phyloP scores from a whole-genome alignment of 2,888 invertebrate genomes.

The Colostygia pectinataria region DNA sequence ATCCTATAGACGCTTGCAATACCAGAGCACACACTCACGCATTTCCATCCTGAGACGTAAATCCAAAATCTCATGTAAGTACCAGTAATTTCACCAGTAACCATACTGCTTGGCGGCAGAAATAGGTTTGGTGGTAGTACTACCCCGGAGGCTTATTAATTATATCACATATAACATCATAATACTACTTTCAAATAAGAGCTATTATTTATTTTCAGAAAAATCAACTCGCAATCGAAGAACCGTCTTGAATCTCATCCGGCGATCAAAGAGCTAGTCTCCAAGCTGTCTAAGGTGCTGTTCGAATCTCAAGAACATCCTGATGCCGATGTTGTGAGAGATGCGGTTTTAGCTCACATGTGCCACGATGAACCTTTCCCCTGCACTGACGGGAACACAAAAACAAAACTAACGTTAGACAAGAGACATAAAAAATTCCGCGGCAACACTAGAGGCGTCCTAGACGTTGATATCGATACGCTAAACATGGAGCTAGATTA shows the following conservation, averaged over 20 bases:
- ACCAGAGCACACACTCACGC: too few species aligned
- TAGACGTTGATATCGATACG: slow-evolving; percentile 69
- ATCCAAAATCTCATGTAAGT: too few species aligned
- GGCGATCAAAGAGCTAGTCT: slow-evolving; percentile 87
- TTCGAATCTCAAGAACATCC: slow-evolving; percentile 86
- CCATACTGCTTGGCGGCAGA: too few species aligned
- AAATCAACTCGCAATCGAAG: slow-evolving; percentile 83
- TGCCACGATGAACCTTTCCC: slow-evolving; percentile 93
- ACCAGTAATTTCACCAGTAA: too few species aligned
- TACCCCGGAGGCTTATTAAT: too few species aligned
- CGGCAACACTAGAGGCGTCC: slow-evolving; percentile 48
- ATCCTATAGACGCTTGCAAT: too few species aligned
- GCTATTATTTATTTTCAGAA: too few species aligned
- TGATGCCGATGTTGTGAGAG: slow-evolving; percentile 89
- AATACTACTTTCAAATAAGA: too few species aligned
- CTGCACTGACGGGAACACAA: slow-evolving; percentile 78
- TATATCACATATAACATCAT: background rate
- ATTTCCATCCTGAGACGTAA: too few species aligned
- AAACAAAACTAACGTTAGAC: slow-evolving; percentile 41
- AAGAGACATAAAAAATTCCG: slow-evolving; percentile 47
- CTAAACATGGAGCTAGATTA: slow-evolving; percentile 74
- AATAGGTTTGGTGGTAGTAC: too few species aligned
- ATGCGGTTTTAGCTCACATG: slow-evolving; percentile 91
- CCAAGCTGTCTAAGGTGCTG: slow-evolving; percentile 84
- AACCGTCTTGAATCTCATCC: slow-evolving; percentile 88